Evolutionary conservation across 1,140 invertebrate genomes (phyloP), one percentile per base, ranked within the genome.

Genomic region (Lordiphosa mommai): DNA sequence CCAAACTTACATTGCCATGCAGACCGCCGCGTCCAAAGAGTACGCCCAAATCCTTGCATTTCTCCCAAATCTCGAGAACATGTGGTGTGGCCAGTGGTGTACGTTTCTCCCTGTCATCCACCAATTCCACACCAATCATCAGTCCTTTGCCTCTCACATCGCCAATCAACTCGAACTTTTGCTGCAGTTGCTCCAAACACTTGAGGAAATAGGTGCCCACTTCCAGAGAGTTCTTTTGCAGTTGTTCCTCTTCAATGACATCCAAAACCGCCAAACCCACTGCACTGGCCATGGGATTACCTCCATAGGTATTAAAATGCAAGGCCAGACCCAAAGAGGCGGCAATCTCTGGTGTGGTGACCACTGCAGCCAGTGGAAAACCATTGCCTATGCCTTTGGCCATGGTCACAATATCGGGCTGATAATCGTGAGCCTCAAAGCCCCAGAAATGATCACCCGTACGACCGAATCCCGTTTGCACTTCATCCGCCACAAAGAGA

Each of bases 381-480:
- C 97, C 97, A 90, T 99, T 99, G 1, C 94, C 95, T 37, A 96
- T 96, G 17, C 88, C 94, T 87, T 96, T 97, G 0, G 95, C 95
- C 93, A 96, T 93, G 1, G 95, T 96, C 0, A 96, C 95, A 76
- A 99, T 98, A 90, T 99, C 98, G 0, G 98, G 98, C 10, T 91
- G 73, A 10, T 98, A 93, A 13, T 91, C 95, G 88, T 99, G 97
- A 1, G 88, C 90, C 89, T 99, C 91, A 89, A 99, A 99, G 1
- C 97, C 97, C 98, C 98, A 99, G 89, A 95, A 99, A 74, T 96
- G 91, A 38, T 96, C 94, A 0, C 98, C 98, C 0, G 96, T 96
- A 60, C 98, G 91, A 0, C 96, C 98, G 89, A 99, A 99, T 8
- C 98, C 98, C 17, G 96, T 97, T 90, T 99, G 98, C 1, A 99